A percentile compares a stretch with the other conserved stretches of the same genome.
These are phyloP conservation scores for Zele albiditarsus DNA, from an alignment of 2,888 invertebrate species.

Conservation along the genomic window DNA sequence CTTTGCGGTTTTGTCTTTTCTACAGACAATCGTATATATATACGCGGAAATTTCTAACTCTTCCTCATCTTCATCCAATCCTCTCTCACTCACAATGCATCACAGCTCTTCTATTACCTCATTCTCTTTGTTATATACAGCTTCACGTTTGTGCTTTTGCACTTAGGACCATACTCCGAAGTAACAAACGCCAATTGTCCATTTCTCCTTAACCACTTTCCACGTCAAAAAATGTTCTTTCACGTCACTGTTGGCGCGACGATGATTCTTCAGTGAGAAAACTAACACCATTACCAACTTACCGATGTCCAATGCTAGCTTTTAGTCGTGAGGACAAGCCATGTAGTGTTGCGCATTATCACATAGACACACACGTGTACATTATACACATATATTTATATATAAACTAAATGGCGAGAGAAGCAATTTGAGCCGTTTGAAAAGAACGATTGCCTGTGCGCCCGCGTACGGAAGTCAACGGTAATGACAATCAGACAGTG, in stretches of 20 bases:
- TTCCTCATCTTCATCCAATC: not conserved
- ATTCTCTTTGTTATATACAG: not conserved
- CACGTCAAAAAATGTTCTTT: not conserved
- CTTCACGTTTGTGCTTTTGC: not conserved
- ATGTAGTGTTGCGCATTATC: not conserved
- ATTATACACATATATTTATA: not conserved
- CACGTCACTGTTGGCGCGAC: not conserved
- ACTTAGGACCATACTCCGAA: not conserved
- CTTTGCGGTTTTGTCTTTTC: not conserved
- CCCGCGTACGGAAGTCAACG: constrained; percentile 60
- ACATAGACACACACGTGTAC: not conserved
- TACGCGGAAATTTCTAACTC: not conserved
- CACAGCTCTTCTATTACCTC: not conserved
- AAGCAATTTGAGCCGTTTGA: constrained; percentile 48
- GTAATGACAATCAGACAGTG: constrained; percentile 65
- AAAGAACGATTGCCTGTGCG: constrained; percentile 40
- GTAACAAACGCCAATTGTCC: not conserved
- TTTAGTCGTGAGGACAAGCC: not conserved
- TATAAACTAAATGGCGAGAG: constrained; percentile 37
- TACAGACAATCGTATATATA: not conserved
- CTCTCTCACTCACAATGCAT: constrained; percentile 1
- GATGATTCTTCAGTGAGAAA: not conserved
- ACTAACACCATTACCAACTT: constrained; percentile 6
- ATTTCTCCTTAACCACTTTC: not conserved
- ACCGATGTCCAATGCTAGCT: constrained; percentile 15